Conservation (phyloP, 2,888 invertebrate species). For the Didymodactylos carnosus region DNA sequence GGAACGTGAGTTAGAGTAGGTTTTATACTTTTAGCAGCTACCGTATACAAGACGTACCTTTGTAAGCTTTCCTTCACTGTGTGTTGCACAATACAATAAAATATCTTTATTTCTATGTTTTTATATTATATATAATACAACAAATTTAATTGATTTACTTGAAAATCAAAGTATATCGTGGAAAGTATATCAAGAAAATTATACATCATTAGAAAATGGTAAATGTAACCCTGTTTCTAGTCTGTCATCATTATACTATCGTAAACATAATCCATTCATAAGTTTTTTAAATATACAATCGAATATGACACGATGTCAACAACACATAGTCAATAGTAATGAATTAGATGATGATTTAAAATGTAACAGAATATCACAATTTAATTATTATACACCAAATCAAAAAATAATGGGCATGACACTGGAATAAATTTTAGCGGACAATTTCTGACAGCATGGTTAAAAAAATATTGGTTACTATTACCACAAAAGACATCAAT, state of each 20-base stretch:
- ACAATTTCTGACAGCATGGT: not conserved
- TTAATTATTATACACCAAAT: not conserved
- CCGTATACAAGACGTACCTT: too few species aligned
- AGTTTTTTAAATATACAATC: not conserved
- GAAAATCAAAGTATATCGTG: not conserved
- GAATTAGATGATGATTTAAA: not conserved
- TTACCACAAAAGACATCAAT: not conserved
- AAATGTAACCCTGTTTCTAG: not conserved
- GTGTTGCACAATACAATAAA: too few species aligned
- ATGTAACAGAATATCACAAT: not conserved
- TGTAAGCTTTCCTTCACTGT: too few species aligned
- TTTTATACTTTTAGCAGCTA: too few species aligned
- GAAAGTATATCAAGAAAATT: not conserved
- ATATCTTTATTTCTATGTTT: too few species aligned
- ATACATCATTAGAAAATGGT: not conserved
- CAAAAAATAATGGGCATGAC: not conserved
- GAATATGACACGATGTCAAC: not conserved
- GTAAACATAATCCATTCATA: not conserved
- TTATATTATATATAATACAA: too few species aligned
- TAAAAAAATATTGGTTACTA: not conserved
- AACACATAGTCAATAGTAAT: not conserved
- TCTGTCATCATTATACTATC: not conserved
- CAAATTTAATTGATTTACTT: not conserved
- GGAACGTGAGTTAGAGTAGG: too few species aligned
- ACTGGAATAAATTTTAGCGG: not conserved